Base-by-base conservation (phyloP, 2,888 invertebrate genomes). In the Linnaemya tessellans region DNA sequence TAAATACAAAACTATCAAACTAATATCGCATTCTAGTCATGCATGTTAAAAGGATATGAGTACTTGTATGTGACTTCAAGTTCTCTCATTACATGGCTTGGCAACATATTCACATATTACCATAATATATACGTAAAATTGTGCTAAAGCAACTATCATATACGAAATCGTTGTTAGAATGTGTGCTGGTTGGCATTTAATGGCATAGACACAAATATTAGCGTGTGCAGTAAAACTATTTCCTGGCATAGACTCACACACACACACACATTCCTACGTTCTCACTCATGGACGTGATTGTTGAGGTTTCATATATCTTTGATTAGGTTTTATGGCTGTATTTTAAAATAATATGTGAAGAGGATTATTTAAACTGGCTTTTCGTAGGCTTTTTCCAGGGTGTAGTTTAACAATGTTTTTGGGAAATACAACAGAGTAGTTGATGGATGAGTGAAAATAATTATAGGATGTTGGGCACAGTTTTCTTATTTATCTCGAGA, bases 41-140 rank as follows among this genome's bases (percentile, higher is more conserved):
- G 82, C 79, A 71, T 54, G 58, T 41, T 35, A 15, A 81, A 68
- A 67, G 80, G 38, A 78, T 78, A 68, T 80, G 71, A 80, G 43
- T 71, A 60, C 46, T 18, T 22, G 20, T 77, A 65, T 77, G 82
- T 77, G 77, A 82, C 77, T 82, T 41, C 13, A 13, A 80, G 64
- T 30, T 65, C 51, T 41, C 30, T n/a, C 13, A 74, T 60, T 74
- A 56, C 35, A 35, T 30, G 65, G 1, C 25, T 18, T 49, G 18
- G 10, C 20, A 10, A n/a, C 67, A 68, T 15, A 65, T 18, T 5
- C 5, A 30, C 30, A 8, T 11, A 20, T 18, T n/a, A 13, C 5
- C 30, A 30, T 30, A 13, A 8, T 18, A 25, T 10, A 8, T 38
- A 54, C 18, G 43, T 35, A 67, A 38, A 20, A 58, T 65, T 65